These are phyloP conservation scores for Dicyrtoma fusca DNA, from an alignment of 2,888 invertebrate genomes.

Conservation along the genomic window DNA sequence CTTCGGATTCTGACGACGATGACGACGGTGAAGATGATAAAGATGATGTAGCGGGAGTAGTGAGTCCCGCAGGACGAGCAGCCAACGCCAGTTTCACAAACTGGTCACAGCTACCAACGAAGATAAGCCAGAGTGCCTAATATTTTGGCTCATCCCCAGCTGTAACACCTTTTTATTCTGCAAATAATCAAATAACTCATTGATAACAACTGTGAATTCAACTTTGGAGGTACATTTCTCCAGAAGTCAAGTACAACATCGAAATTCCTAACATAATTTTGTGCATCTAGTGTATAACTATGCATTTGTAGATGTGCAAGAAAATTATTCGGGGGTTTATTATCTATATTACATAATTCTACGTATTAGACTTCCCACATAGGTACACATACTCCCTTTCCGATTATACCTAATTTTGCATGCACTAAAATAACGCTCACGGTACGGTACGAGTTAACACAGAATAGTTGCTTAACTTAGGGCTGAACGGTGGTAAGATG, in stretches of 20 bases:
- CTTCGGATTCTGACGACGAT: slow-evolving; percentile 39
- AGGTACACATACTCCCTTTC: background rate
- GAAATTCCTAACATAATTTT: too few species aligned
- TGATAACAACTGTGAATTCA: too few species aligned
- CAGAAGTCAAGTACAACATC: too few species aligned
- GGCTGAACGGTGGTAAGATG: too few species aligned
- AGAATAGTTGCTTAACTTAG: background rate
- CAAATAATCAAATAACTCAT: too few species aligned
- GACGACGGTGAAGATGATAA: slow-evolving; percentile 41
- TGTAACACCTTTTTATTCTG: slow-evolving; percentile 2
- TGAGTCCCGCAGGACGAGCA: slow-evolving; percentile 55
- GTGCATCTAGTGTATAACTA: too few species aligned
- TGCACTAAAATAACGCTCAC: background rate
- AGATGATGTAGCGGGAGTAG: slow-evolving; percentile 55
- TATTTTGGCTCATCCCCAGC: slow-evolving; percentile 42
- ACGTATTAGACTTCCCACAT: background rate
- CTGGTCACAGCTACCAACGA: slow-evolving; percentile 42
- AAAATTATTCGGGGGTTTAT: background rate
- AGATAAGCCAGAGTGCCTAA: slow-evolving; percentile 33
- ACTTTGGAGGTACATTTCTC: too few species aligned
- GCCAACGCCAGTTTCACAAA: slow-evolving; percentile 57
- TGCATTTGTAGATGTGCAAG: too few species aligned
- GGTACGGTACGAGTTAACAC: background rate
- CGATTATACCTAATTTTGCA: background rate
- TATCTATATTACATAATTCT: slow-evolving; percentile 1